These are phyloP conservation scores for Pseudobourletiella spinata DNA, from an alignment of 1,140 invertebrate species.

Conservation along the genomic window DNA sequence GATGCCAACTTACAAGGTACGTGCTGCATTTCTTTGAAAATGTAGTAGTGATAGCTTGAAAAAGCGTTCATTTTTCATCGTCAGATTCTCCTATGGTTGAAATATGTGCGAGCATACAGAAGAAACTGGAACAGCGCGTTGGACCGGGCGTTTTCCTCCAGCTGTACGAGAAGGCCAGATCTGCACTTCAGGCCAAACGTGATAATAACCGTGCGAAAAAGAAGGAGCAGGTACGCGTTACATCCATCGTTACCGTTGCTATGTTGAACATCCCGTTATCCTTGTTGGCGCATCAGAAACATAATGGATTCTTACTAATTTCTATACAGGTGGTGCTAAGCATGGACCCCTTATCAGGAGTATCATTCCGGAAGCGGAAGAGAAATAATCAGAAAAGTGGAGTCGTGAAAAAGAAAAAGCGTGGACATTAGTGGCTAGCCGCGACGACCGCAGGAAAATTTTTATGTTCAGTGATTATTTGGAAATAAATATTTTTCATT, in stretches of 20 bases:
- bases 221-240: slow-evolving; percentile 2
- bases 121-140: neutral
- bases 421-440: too few species aligned
- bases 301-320: too few species aligned
- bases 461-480: too few species aligned
- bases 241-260: too few species aligned
- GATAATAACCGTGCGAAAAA: neutral
- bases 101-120: neutral
- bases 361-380: neutral
- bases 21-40: neutral
- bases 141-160: neutral
- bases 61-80: too few species aligned
- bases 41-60: too few species aligned
- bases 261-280: too few species aligned
- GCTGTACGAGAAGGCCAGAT: neutral
- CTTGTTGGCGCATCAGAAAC: too few species aligned
- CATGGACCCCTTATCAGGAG: neutral
- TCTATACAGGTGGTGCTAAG: neutral
- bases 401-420: too few species aligned
- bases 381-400: neutral
- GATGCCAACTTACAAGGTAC: neutral
- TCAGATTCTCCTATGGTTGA: too few species aligned
- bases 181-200: neutral
- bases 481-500: too few species aligned
- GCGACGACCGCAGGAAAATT: too few species aligned